Conservation (phyloP, 2,797 vertebrate genomes). For the Hozukius guyotensis region DNA sequence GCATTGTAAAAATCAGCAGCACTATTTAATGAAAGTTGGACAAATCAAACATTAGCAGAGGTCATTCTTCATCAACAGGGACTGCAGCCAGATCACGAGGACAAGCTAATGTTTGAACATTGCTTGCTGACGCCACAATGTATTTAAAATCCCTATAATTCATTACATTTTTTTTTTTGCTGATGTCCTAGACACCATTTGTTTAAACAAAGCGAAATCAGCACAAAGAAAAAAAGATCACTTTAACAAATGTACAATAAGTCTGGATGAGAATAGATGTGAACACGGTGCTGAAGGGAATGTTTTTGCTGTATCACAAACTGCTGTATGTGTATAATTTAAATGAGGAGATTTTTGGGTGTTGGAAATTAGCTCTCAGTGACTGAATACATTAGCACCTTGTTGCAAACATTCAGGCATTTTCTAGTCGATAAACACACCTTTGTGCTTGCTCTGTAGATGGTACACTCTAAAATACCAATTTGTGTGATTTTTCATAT, state of each 20-base stretch:
- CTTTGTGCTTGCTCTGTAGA: background rate
- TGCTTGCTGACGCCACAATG: background rate
- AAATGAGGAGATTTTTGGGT: conserved; percentile 5
- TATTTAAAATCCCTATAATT: background rate
- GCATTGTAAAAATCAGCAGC: background rate
- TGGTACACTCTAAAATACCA: too few species aligned
- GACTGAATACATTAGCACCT: conserved; percentile 32
- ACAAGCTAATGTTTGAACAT: background rate
- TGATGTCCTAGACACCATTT: background rate
- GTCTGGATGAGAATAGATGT: conserved; percentile 8
- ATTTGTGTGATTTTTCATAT: too few species aligned
- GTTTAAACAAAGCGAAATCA: background rate
- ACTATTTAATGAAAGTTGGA: background rate
- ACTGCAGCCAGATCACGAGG: background rate
- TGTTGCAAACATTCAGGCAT: conserved; percentile 8
- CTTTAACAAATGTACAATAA: background rate
- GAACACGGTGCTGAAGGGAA: background rate
- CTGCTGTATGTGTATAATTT: conserved; percentile 6
- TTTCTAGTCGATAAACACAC: conserved; percentile 8
- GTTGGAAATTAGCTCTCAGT: conserved; percentile 8
- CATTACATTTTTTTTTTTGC: background rate
- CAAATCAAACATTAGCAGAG: conserved; percentile 17
- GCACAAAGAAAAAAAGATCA: background rate
- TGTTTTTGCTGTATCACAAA: background rate
- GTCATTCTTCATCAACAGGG: background rate